Evolutionary conservation across 2,797 vertebrate species (phyloP).

Genomic region (Catamblyrhynchus diadema): DNA sequence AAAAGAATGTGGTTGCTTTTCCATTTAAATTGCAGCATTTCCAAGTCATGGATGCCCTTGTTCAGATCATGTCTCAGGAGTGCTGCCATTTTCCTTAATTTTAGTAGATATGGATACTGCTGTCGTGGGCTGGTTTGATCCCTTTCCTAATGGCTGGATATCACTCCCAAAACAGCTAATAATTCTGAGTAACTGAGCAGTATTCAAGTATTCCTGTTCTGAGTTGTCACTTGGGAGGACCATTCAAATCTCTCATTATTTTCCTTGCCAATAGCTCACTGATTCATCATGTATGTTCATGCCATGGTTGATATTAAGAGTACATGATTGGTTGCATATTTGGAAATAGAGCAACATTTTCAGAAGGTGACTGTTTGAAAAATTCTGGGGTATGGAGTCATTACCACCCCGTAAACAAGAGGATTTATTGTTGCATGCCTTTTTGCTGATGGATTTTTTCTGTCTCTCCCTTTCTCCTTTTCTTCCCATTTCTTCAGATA

Average conservation of each 20-base stretch:
- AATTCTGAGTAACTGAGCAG: background rate
- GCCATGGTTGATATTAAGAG: background rate
- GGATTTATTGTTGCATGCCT: background rate
- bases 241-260: background rate
- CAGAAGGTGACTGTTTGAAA: background rate
- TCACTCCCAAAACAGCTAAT: background rate
- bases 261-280: background rate
- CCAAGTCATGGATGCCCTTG: background rate
- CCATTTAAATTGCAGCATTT: background rate
- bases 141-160: background rate
- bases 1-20: constrained; percentile 35
- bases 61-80: background rate
- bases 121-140: background rate
- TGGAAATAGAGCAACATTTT: background rate
- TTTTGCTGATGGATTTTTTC: background rate
- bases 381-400: background rate
- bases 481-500: constrained; percentile 72
- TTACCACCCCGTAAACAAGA: background rate
- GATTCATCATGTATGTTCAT: background rate
- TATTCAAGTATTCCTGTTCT: background rate
- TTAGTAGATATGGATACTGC: background rate
- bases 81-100: background rate
- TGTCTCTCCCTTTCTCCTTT: background rate
- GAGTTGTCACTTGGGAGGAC: background rate
- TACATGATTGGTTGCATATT: background rate